Base-by-base conservation (phyloP, 2,888 invertebrate species). In the Acheta domesticus region DNA sequence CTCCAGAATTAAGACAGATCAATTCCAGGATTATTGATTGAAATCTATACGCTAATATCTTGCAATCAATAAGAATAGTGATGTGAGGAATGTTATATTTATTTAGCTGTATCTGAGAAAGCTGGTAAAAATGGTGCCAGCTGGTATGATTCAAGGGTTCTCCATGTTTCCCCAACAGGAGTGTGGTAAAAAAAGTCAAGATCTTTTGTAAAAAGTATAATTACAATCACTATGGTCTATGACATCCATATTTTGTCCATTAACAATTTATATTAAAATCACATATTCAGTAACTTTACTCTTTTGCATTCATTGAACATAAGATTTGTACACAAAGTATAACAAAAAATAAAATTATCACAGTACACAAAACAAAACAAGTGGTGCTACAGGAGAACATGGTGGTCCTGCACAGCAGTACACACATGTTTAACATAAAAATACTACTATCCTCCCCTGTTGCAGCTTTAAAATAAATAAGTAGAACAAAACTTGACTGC, bases 181-280 rank as follows among this genome's bases (percentile, higher is more conserved):
- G n/a, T 62, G 62, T 62, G 62, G 62, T 62, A 62, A 62, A 62
- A 62, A 62, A 19, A n/a, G 14, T 19, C n/a, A 14, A n/a, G n/a
- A 62, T 62, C 62, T 62, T n/a, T 62, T 62, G 62, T 62, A 62
- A 62, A 62, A 62, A 62, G 62, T 62, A 62, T 62, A 62, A 62
- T 62, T 62, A 62, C 62, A 62, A n/a, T 62, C n/a, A 62, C 62
- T 62, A 62, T 62, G 14, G n/a, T 62, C 62, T 62, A 62, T 62
- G 62, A 62, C 62, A 62, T 62, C 62, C 62, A 62, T n/a, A 62
- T 62, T 62, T 62, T 62, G 62, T 62, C 62, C 62, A 62, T 62
- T 62, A 62, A 62, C 62, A 62, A 62, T 62, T 14, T 62, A 62
- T 62, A 62, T 62, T 62, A 62, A 62, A 62, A 62, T 62, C 62